These are phyloP conservation scores for Hystrix brachyura DNA, from an alignment of 2,113 vertebrate genomes.

Conservation along the genomic window DNA sequence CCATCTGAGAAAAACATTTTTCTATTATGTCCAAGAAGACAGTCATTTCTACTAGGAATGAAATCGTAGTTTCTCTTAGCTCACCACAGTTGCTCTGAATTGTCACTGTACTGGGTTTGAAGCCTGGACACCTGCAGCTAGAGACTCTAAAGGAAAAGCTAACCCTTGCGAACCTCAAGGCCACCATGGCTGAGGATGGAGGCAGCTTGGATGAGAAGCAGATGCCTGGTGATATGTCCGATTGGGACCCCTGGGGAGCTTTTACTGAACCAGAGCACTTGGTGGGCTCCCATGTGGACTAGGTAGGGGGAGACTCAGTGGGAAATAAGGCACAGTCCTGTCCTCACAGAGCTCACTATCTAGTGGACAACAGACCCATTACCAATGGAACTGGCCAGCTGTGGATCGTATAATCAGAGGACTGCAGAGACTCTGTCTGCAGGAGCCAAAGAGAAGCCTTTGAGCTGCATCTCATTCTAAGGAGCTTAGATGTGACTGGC, in stretches of 20 bases:
- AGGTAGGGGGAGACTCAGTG: not conserved
- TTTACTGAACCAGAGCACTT: too few species aligned
- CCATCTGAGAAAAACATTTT: not conserved
- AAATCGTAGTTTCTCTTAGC: not conserved
- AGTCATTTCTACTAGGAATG: not conserved
- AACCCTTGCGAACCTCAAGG: not conserved
- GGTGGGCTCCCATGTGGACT: not conserved
- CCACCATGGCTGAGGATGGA: not conserved
- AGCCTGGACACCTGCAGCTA: not conserved
- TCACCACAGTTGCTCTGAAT: not conserved
- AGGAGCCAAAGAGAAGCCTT: not conserved
- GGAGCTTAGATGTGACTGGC: not conserved
- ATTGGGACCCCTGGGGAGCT: not conserved
- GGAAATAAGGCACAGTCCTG: not conserved
- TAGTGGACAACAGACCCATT: not conserved
- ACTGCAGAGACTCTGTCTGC: too few species aligned
- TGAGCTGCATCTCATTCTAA: not conserved
- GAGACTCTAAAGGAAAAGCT: not conserved
- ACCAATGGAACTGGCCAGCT: too few species aligned
- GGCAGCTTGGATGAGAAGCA: not conserved
- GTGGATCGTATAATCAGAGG: fast-evolving
- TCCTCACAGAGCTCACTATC: not conserved
- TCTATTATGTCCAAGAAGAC: not conserved
- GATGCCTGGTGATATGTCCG: not conserved
- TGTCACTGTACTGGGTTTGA: not conserved